Percentiles rank a stretch among this genome's conserved stretches.
Evolutionary conservation across 1,140 invertebrate genomes (phyloP).

Genomic region (Hycleus phaleratus): DNA sequence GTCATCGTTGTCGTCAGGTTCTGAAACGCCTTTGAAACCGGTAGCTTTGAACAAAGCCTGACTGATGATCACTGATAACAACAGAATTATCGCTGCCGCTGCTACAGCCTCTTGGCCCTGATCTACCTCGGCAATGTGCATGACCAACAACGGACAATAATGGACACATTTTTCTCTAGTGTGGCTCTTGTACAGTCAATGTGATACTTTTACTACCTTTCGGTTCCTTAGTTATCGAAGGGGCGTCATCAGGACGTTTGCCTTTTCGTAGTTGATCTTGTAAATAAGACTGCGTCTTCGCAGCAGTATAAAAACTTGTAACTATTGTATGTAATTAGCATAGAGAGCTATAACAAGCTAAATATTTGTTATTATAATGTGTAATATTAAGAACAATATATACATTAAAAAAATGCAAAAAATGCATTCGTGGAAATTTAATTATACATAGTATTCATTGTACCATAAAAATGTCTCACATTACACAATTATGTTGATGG

Average conservation of each 20-base stretch:
- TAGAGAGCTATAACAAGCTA: conserved; percentile 31
- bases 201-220: conserved; percentile 36
- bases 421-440: conserved; percentile 19
- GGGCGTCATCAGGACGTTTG: conserved; percentile 9
- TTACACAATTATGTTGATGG: too few species aligned
- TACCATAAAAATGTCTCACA: conserved; percentile 14
- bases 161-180: conserved; percentile 27
- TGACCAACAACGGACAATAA: conserved; percentile 39
- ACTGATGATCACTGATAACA: conserved; percentile 14
- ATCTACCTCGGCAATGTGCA: conserved; percentile 35
- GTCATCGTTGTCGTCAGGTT: conserved; percentile 33
- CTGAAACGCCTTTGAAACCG: conserved; percentile 38
- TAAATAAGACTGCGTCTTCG: conserved; percentile 25
- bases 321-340: conserved; percentile 41
- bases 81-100: conserved; percentile 8
- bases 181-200: conserved; percentile 39
- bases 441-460: conserved; percentile 21
- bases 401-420: conserved; percentile 22
- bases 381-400: conserved; percentile 25
- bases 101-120: conserved; percentile 27
- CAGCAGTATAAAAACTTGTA: conserved; percentile 40
- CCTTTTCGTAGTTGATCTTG: conserved; percentile 11
- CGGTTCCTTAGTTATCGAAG: conserved; percentile 33
- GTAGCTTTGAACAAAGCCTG: conserved; percentile 41
- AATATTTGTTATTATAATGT: conserved; percentile 38